Evolutionary conservation across 2,888 invertebrate genomes (phyloP), one percentile per base, ranked within the genome.

Genomic region (Lepidochrysops patricia): DNA sequence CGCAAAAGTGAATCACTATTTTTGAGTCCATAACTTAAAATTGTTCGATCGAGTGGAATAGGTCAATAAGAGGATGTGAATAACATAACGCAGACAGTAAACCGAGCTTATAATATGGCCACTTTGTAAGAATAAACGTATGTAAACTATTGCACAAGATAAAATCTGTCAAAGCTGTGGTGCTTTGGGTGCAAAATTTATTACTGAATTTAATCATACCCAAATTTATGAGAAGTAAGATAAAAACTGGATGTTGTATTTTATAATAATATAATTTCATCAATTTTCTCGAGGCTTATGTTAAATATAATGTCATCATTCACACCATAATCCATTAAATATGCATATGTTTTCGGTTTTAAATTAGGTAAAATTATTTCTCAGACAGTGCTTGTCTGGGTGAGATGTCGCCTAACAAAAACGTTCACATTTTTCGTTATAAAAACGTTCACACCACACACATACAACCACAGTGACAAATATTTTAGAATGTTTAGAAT

Each of bases 161-260:
- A 43, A 43, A 43, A 43, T 19, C 43, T 43, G 19, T 43, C 19
- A 43, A 13, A 43, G 19, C n/a, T n/a, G n/a, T 23, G 43, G 19
- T 43, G 19, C 19, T 43, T 43, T 43, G 43, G 43, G 19, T 43
- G 43, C 43, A 4, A 43, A 43, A 43, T 43, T 19, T 43, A 43
- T 19, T 12, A 43, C 19, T 19, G 19, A 43, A 43, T 19, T 43
- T 43, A 43, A 43, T 43, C 19, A 43, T 43, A 43, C 43, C 43
- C 15, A 27, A 52, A 52, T 52, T 52, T 52, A 52, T 52, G 52
- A 15, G 52, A 27, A 52, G 27, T 27, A 13, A 52, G 27, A 52
- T 52, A 52, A 52, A 50, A 52, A 52, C 52, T 52, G 27, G 27
- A 52, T 27, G 26, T 26, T 13, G 26, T 26, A 52, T 52, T 52